Percentiles rank a stretch among this genome's conserved stretches.
Evolutionary conservation across 2,888 invertebrate species (phyloP).

Genomic region (Myathropa florea): DNA sequence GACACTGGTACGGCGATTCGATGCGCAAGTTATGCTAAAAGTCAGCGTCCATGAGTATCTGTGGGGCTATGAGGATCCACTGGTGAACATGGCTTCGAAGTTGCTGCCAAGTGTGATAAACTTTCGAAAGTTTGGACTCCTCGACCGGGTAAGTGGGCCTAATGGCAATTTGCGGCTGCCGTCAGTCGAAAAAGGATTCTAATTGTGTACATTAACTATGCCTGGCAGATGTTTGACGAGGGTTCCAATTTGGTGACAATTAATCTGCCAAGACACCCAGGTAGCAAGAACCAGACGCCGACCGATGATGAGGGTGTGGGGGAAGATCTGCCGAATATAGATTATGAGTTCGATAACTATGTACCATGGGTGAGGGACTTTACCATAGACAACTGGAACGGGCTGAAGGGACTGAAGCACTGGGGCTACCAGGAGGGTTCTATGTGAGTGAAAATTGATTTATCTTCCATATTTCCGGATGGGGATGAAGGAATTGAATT

Average conservation of each 20-base stretch:
- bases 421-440: slow-evolving; percentile 83
- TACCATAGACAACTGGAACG: slow-evolving; percentile 85
- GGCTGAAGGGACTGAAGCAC: slow-evolving; percentile 84
- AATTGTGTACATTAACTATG: slow-evolving; percentile 55
- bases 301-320: slow-evolving; percentile 74
- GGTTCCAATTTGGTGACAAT: slow-evolving; percentile 83
- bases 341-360: slow-evolving; percentile 77
- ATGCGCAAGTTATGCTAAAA: slow-evolving; percentile 84
- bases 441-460: slow-evolving; percentile 73
- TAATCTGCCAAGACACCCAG: slow-evolving; percentile 77
- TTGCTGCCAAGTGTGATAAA: slow-evolving; percentile 90
- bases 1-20: slow-evolving; percentile 82
- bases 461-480: background rate
- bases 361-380: slow-evolving; percentile 79
- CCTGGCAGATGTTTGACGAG: slow-evolving; percentile 84
- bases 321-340: slow-evolving; percentile 75
- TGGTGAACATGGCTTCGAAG: slow-evolving; percentile 86
- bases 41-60: slow-evolving; percentile 86
- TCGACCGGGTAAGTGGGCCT: slow-evolving; percentile 86
- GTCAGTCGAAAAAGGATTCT: slow-evolving; percentile 16
- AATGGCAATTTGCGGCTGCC: slow-evolving; percentile 35
- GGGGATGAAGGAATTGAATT: background rate
- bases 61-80: slow-evolving; percentile 90
- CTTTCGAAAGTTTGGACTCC: slow-evolving; percentile 89
- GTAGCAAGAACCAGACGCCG: slow-evolving; percentile 50